Evolutionary conservation across 37 sponge, comb jelly and placozoan species (phyloP).

Genomic region (Crambe crambe): DNA sequence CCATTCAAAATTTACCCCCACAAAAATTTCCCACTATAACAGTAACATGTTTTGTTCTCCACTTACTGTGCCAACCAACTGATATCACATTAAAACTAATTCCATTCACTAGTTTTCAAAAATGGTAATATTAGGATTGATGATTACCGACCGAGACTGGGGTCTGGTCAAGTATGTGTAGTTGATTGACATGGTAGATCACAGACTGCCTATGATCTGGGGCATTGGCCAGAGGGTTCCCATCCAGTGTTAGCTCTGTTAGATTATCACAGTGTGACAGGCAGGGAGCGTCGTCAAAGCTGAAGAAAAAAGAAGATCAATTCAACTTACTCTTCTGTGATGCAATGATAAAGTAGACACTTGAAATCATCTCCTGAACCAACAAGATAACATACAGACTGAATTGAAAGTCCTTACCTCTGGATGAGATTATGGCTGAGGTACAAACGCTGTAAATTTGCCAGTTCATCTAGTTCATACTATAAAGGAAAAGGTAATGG

Average conservation of each 20-base stretch:
- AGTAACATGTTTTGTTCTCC: neutral
- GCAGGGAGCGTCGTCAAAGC: slow-evolving; percentile 59
- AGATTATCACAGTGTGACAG: slow-evolving; percentile 32
- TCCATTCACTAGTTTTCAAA: too few species aligned
- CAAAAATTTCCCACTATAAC: too few species aligned
- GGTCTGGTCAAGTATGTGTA: slow-evolving; percentile 48
- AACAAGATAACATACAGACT: neutral
- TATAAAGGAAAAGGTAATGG: slow-evolving; percentile 3
- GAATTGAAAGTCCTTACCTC: slow-evolving; percentile 27
- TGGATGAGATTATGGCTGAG: slow-evolving; percentile 89
- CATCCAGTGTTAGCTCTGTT: slow-evolving; percentile 67
- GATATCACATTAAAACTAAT: too few species aligned
- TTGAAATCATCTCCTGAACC: neutral
- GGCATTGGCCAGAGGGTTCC: slow-evolving; percentile 70
- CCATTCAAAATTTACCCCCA: too few species aligned
- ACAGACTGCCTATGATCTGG: slow-evolving; percentile 34
- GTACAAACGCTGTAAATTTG: slow-evolving; percentile 83
- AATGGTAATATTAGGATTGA: too few species aligned
- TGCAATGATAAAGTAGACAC: neutral
- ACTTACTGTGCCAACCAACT: too few species aligned
- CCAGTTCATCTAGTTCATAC: slow-evolving; percentile 86
- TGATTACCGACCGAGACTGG: slow-evolving; percentile 37
- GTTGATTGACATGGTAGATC: slow-evolving; percentile 37
- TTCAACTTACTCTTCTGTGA: neutral
- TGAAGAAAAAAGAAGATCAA: slow-evolving; percentile 8